A percentile compares a stretch with the other conserved stretches of the same genome.
These are phyloP conservation scores for Periophthalmus modestus DNA, from an alignment of 2,113 vertebrate genomes.

Conservation along the genomic window DNA sequence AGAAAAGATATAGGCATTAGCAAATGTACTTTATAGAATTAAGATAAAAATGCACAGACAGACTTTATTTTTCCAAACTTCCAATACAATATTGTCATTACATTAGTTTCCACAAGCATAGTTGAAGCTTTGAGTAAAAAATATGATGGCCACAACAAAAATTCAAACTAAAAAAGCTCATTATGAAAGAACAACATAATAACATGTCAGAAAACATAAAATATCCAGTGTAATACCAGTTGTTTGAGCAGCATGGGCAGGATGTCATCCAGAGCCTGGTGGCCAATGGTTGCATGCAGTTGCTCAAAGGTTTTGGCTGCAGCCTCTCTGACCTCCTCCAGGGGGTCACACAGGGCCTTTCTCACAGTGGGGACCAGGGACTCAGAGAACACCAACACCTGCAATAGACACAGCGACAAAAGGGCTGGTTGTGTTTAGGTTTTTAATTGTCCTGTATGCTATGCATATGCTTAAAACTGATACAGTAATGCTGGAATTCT, in stretches of 20 bases:
- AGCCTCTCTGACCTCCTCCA: constrained; percentile 95
- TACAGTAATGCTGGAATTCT: too few species aligned
- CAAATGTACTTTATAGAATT: neutral
- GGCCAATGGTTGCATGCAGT: constrained; percentile 94
- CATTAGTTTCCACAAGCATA: too few species aligned
- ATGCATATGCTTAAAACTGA: too few species aligned
- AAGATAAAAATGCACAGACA: too few species aligned
- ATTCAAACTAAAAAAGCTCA: too few species aligned
- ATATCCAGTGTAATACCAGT: constrained; percentile 77
- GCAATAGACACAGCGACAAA: constrained; percentile 4
- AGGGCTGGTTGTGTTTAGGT: neutral
- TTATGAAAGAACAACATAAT: neutral
- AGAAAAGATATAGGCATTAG: neutral
- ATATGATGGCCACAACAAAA: too few species aligned
- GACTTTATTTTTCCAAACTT: too few species aligned
- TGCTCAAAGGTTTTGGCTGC: constrained; percentile 99
- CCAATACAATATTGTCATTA: too few species aligned
- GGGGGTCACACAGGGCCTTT: constrained; percentile 93
- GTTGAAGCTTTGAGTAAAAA: too few species aligned
- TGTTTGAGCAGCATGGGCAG: constrained; percentile 92
- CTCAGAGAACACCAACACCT: constrained; percentile 97
- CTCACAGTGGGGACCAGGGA: constrained; percentile 95
- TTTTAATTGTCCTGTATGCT: too few species aligned
- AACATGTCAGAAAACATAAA: neutral
- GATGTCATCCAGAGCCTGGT: constrained; percentile 97